A percentile compares a stretch with the other conserved stretches of the same genome.
Conservation (phyloP, 2,797 vertebrate species). For the Jordanella pulchra region DNA sequence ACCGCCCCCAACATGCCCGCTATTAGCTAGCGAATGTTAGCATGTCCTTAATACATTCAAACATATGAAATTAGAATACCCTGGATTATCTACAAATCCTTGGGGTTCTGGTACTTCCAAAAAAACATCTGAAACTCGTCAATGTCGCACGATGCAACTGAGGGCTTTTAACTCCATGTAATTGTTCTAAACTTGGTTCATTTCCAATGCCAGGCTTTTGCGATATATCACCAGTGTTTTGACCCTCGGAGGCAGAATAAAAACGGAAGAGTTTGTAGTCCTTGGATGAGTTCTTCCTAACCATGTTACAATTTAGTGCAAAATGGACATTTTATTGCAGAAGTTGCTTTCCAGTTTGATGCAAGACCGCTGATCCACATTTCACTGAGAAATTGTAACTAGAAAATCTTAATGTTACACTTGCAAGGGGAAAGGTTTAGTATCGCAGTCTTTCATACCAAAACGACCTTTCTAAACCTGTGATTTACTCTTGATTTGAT, state of each 20-base stretch:
- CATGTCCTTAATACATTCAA: background rate
- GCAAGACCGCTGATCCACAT: background rate
- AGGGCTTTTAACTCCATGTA: background rate
- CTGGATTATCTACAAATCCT: background rate
- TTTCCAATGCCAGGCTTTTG: background rate
- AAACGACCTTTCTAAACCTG: background rate
- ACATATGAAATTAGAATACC: background rate
- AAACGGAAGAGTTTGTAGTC: background rate
- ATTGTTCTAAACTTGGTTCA: background rate
- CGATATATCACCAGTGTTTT: background rate
- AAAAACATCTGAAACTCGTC: background rate
- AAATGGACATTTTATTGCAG: background rate
- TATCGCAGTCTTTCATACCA: background rate
- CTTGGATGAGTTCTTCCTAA: background rate
- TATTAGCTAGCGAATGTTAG: conserved; percentile 32
- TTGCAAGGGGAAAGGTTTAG: background rate
- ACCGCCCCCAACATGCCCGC: conserved; percentile 32
- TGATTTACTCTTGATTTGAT: background rate
- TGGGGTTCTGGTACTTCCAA: background rate
- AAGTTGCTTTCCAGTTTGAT: background rate
- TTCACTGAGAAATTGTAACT: background rate
- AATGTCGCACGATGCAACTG: background rate
- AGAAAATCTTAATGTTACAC: background rate
- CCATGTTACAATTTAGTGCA: background rate
- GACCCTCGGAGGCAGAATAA: background rate